A percentile compares a stretch with the other conserved stretches of the same genome.
These are phyloP conservation scores for Anastrepha ludens DNA, from an alignment of 1,140 invertebrate species.

Conservation along the genomic window DNA sequence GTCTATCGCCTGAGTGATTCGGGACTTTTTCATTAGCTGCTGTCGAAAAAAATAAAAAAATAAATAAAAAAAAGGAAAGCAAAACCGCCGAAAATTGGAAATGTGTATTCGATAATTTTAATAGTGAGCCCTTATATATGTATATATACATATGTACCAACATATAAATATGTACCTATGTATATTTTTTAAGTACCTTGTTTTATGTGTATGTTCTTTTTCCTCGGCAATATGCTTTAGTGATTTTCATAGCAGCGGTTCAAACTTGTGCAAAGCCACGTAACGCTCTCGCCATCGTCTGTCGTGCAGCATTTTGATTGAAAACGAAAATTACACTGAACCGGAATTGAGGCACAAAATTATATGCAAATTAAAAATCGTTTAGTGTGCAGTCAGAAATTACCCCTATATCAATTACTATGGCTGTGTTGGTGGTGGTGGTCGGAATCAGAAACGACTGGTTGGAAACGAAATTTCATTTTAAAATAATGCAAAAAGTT, in stretches of 20 bases:
- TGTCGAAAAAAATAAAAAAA: neutral
- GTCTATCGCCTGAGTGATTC: neutral
- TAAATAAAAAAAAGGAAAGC: neutral
- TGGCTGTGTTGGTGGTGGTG: neutral
- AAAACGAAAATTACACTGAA: neutral
- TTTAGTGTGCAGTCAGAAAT: conserved; percentile 20
- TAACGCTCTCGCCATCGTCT: neutral
- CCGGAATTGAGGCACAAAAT: conserved; percentile 16
- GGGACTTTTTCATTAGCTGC: neutral
- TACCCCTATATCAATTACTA: neutral
- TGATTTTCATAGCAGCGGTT: neutral
- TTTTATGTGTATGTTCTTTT: neutral
- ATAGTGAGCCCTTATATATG: neutral
- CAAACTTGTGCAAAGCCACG: too few species aligned
- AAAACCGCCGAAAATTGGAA: neutral
- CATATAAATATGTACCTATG: too few species aligned
- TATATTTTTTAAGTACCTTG: too few species aligned
- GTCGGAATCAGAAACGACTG: neutral
- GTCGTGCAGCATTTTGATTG: neutral
- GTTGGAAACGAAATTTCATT: neutral
- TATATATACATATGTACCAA: neutral
- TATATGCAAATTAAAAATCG: conserved; percentile 50
- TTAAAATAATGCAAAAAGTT: neutral
- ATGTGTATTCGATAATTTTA: neutral
- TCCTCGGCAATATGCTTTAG: neutral